Evolutionary conservation across 1,140 invertebrate species (phyloP), one percentile per base, ranked within the genome.

Genomic region (Bombus soroeensis): DNA sequence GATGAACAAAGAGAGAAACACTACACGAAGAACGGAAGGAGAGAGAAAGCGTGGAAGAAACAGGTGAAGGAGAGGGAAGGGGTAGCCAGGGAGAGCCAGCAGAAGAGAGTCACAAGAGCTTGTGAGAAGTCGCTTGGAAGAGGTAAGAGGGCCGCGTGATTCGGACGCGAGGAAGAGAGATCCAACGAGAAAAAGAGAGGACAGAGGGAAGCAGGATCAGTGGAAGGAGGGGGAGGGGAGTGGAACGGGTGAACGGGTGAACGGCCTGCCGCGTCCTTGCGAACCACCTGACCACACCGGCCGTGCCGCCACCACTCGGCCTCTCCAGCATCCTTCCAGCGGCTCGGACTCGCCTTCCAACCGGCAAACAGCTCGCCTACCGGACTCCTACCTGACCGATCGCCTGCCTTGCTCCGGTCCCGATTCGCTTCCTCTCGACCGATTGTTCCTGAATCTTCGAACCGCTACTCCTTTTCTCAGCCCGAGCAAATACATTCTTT

Each of bases 241-340:
- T 62, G 86, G 89, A 93, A 89, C 89, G 91, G 90, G 92, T 91
- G 92, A 93, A 93, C 93, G 94, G 95, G 95, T 95, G 94, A 95
- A 95, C 89, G 95, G 94, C 95, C 95, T 95, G 94, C 90, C 94
- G 94, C 95, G 95, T 95, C 95, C 95, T 95, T 95, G 94, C 94
- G 93, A 95, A 93, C 94, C 94, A 95, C 95, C 95, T 95, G 95
- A 95, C 94, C 94, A 94, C 94, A 93, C 93, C 93, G 93, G 91
- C 91, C 92, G 92, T 94, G 91, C 93, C 93, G 94, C 94, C 93
- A 93, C 94, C 92, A 93, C 94, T 92, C 93, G 94, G 93, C 85
- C 92, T 93, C 88, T 93, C 88, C 92, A 93, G 91, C 93, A 94
- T 94, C 93, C 92, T 93, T 92, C 87, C 83, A 88, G 80, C 87